Base-by-base conservation (phyloP, 2,797 vertebrate species). In the Pseudomugil gertrudae region DNA sequence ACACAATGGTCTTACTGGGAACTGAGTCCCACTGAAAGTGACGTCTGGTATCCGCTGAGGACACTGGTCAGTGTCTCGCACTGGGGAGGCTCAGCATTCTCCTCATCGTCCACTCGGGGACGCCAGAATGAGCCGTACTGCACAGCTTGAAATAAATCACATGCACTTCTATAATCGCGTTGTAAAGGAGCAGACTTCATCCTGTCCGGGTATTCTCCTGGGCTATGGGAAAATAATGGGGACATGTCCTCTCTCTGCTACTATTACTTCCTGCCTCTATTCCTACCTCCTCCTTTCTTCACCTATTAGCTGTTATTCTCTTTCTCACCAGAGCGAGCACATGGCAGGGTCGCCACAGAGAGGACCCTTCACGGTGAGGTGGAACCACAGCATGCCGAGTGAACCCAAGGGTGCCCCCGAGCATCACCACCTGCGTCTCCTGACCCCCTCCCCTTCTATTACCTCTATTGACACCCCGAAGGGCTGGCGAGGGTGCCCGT, bases 341-440 rank as follows among this genome's bases (percentile, higher is more conserved):
- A 90, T 88, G 86, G 79, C 74, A 30, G 54, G 50, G 68, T 63
- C 77, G 74, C 74, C 85, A 68, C 86, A 91, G 85, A 92, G 90
- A 87, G 79, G 83, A 79, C 65, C 78, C 63, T 8, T 79, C 78
- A 89, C 85, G 83, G 70, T 59, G 86, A 86, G 79, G 83, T 84
- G 87, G 84, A 87, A 85, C 87, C 72, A 35, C 72, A 76, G 72
- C 78, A 52, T 57, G 66, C 74, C 70, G 85, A 87, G 84, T 83
- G 86, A 85, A 87, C 87, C 89, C 88, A 74, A 72, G 88, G 85
- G 88, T 90, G 80, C 87, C 91, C 92, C 61, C 77, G 69, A 89
- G 88, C 87, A 84, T 86, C 84, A 59, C 89, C 94, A 94, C 93
- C 92, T 94, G 94, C 92, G 90, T 90, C 90, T 89, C 78, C 66